Evolutionary conservation across 2,113 vertebrate genomes (phyloP), one percentile per base, ranked within the genome.

Genomic region (Panthera tigris): DNA sequence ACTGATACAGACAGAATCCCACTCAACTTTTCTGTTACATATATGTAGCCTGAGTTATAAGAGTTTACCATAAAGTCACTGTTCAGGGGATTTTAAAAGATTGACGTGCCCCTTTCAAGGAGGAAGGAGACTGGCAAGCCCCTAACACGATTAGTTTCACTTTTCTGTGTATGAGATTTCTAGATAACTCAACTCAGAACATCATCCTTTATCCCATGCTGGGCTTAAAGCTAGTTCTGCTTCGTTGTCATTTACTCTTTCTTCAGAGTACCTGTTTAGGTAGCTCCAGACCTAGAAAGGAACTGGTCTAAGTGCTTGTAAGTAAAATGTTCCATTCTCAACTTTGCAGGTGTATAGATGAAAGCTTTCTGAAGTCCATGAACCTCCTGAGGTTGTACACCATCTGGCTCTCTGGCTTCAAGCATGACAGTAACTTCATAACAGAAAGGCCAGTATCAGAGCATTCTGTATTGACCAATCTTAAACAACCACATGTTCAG

Each of bases 161-260:
- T 78, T 91, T 91, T 79, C 52, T 69, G 39, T 82, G 88, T 88
- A 55, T 29, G 23, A 88, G 13, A 31, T 88, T 93, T 94, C 52
- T 78, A 41, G 21, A 33, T 89, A 84, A 93, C 76, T 93, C 81
- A 50, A 83, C 45, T 61, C 16, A 73, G 55, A 36, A 55, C 29
- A 41, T 25, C 1, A 25, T 71, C 31, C 12, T 86, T 95, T 93
- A 66, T 71, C 12, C 16, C 13, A 39, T 4, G 0, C 8, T 78
- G 63, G n/a, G 5, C 21, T 88, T 45, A 88, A 18, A 84, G 4
- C 31, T 55, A 29, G 1, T 71, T 69, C 12, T 83, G 41, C 29
- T 65, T 82, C 33, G 29, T 82, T 81, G 27, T 69, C 50, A 57
- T n/a, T 39, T 33, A 29, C 41, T 71, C 16, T 25, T 55, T 87